A percentile compares a stretch with the other conserved stretches of the same genome.
These are phyloP conservation scores for Umimayanthus kanabou DNA, from an alignment of 92 coral and sea anemone species.

Conservation along the genomic window DNA sequence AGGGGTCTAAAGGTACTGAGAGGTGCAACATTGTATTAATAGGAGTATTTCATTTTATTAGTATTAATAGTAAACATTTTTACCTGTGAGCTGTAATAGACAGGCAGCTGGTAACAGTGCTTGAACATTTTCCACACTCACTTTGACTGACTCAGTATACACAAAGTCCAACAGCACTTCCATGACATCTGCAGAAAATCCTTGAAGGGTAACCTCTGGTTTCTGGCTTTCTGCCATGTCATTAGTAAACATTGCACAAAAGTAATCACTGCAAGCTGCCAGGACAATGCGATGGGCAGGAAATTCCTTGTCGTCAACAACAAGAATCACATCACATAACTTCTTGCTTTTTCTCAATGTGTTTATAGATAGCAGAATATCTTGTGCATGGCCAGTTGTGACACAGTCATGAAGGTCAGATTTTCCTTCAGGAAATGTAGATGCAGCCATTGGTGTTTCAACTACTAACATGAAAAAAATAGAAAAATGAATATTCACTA, in stretches of 20 bases:
- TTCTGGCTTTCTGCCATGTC: slow-evolving; percentile 95
- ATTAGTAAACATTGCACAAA: slow-evolving; percentile 95
- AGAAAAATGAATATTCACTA: not conserved
- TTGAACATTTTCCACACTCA: slow-evolving; percentile 98
- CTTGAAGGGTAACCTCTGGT: slow-evolving; percentile 72
- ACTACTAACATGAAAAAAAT: not conserved
- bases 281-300: slow-evolving; percentile 92
- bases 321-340: slow-evolving; percentile 82
- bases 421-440: slow-evolving; percentile 1
- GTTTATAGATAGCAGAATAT: slow-evolving; percentile 84
- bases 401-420: slow-evolving; percentile 60
- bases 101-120: slow-evolving; percentile 97
- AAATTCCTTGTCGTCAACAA: slow-evolving; percentile 78
- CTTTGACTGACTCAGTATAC: slow-evolving; percentile 94
- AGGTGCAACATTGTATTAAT: too few species aligned
- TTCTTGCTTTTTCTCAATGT: slow-evolving; percentile 71
- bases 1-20: too few species aligned
- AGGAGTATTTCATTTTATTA: too few species aligned
- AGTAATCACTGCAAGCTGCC: slow-evolving; percentile 96
- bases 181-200: slow-evolving; percentile 90
- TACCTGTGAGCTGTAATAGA: slow-evolving; percentile 90
- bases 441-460: slow-evolving; percentile 20
- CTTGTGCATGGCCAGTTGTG: slow-evolving; percentile 83
- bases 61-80: not conserved
- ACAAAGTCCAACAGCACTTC: slow-evolving; percentile 93